These are phyloP conservation scores for Lerista edwardsae DNA, from an alignment of 2,797 vertebrate species.

Conservation along the genomic window DNA sequence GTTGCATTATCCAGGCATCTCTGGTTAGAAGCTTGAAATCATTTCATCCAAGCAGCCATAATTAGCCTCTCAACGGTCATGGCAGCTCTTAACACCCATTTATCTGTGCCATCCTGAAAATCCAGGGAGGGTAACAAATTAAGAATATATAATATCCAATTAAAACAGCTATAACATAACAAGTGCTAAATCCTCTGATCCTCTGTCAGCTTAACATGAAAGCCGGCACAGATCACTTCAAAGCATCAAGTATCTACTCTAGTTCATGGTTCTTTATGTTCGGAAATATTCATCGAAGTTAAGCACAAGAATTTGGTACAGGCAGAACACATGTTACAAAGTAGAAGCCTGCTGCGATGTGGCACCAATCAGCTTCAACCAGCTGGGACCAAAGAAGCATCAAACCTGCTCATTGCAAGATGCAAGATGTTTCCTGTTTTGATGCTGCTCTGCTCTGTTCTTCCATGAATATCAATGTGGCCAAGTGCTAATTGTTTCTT, in stretches of 20 bases:
- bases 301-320: constrained; percentile 16
- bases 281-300: constrained; percentile 32
- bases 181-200: constrained; percentile 22
- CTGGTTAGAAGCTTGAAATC: not conserved
- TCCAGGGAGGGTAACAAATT: constrained; percentile 13
- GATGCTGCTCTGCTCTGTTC: constrained; percentile 27
- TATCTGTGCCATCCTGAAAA: constrained; percentile 6
- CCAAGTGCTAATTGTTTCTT: constrained; percentile 17
- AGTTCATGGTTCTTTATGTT: constrained; percentile 55
- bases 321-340: constrained; percentile 51
- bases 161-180: constrained; percentile 10
- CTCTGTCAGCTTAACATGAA: constrained; percentile 13
- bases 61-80: not conserved
- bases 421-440: constrained; percentile 67
- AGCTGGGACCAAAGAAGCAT: constrained; percentile 45
- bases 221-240: constrained; percentile 48
- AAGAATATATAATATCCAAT: constrained; percentile 12
- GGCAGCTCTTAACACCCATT: not conserved
- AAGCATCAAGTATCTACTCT: constrained; percentile 54
- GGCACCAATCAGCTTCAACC: constrained; percentile 49
- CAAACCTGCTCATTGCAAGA: constrained; percentile 32
- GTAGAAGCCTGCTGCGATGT: constrained; percentile 65
- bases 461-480: constrained; percentile 6
- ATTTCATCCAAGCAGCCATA: not conserved
- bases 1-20: too few species aligned